phyloP scores from a whole-genome alignment of 2,888 invertebrate genomes.

The Myathropa florea region DNA sequence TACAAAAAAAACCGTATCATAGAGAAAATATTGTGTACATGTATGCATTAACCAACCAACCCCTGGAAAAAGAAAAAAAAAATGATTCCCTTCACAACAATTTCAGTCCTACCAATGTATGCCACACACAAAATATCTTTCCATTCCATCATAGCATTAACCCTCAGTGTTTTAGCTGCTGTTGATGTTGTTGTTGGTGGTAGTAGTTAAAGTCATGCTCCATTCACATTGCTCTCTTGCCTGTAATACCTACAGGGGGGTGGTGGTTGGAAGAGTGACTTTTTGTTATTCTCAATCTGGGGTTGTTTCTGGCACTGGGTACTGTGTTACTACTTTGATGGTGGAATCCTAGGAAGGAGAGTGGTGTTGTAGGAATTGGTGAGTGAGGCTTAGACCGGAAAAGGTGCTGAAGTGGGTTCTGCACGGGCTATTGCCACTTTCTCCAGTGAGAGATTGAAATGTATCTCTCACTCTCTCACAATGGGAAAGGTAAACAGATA shows the following conservation, averaged over 20 bases:
- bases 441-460: slow-evolving; percentile 53
- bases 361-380: background rate
- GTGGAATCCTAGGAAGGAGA: background rate
- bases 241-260: background rate
- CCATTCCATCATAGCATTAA: slow-evolving; percentile 59
- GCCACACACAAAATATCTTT: slow-evolving; percentile 54
- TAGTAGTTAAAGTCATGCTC: slow-evolving; percentile 56
- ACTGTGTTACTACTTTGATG: slow-evolving; percentile 22
- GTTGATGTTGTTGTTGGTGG: slow-evolving; percentile 20
- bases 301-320: slow-evolving; percentile 24
- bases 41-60: slow-evolving; percentile 56
- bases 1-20: slow-evolving; percentile 11
- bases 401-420: slow-evolving; percentile 28
- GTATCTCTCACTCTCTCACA: slow-evolving; percentile 55
- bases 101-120: slow-evolving; percentile 5
- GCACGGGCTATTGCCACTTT: slow-evolving; percentile 28
- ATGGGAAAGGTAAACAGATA: slow-evolving; percentile 57
- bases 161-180: slow-evolving; percentile 41
- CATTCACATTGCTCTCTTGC: slow-evolving; percentile 50
- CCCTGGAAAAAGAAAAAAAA: slow-evolving; percentile 53
- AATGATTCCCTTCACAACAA: slow-evolving; percentile 50
- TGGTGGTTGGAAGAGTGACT: slow-evolving; percentile 29
- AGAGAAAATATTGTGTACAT: slow-evolving; percentile 37
- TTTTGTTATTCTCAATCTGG: slow-evolving; percentile 25
- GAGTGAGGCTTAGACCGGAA: background rate